Evolutionary conservation across 2,113 vertebrate genomes (phyloP).

Genomic region (Pontoporia blainvillei): DNA sequence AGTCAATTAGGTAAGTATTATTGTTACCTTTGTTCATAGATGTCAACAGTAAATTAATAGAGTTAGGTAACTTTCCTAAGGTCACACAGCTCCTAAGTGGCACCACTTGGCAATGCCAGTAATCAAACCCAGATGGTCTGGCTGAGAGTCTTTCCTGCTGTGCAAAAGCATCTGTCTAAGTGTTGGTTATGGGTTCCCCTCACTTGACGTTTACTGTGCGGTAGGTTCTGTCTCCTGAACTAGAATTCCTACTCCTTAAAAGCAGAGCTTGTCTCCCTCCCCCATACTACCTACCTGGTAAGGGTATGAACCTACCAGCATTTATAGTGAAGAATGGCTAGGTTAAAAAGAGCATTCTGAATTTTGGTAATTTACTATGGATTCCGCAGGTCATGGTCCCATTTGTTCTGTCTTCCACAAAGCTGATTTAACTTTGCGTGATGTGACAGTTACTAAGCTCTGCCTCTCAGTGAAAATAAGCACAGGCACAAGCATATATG

Average conservation of each 20-base stretch:
- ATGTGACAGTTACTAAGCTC: neutral
- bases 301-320: neutral
- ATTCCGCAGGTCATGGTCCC: neutral
- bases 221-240: neutral
- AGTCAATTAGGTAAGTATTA: neutral
- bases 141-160: neutral
- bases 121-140: neutral
- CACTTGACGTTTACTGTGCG: neutral
- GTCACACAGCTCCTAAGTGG: neutral
- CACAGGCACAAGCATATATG: neutral
- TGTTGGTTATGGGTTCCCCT: neutral
- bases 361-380: neutral
- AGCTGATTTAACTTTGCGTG: neutral
- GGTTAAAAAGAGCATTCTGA: neutral
- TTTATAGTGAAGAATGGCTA: neutral
- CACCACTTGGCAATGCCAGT: neutral
- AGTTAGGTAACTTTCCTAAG: neutral
- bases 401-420: constrained; percentile 7
- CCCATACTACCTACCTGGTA: neutral
- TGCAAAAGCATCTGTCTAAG: neutral
- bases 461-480: neutral
- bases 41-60: neutral
- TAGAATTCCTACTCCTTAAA: neutral
- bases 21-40: neutral
- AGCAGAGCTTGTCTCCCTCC: neutral